Evolutionary conservation across 2,113 vertebrate species (phyloP), one percentile per base, ranked within the genome.

Genomic region (Sphaerodactylus townsendi): DNA sequence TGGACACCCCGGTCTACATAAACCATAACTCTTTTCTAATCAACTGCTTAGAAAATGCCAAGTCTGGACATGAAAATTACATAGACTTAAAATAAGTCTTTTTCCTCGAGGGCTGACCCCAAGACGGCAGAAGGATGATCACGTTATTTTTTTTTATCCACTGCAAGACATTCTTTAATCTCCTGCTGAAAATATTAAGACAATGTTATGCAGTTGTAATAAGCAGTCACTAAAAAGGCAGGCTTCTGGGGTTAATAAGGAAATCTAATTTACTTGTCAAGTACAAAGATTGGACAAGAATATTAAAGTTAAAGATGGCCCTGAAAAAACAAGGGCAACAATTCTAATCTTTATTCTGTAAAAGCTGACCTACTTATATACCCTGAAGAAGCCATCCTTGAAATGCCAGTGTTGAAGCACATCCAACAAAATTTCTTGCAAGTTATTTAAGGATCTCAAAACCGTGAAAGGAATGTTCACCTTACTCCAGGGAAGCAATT

Each of bases 201-300:
- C 48, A 91, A 93, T 79, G 84, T 92, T 93, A 92, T 1, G 19
- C 83, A 6, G 41, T 85, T 81, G 89, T 90, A 83, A 1, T 92
- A 90, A 94, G 83, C 35, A 93, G 90, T 89, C 88, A 77, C 92
- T 79, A 33, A 62, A 91, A 89, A 84, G 90, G 77, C 90, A 91
- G 87, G 78, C 81, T 79, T 77, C 80, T 87, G 84, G 84, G 1
- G 78, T 73, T 93, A 93, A 94, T 94, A 96, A 95, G 95, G 92
- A 96, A 98, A 97, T 97, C 93, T 96, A 97, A 97, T 98, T 96
- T 97, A 91, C 94, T 95, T 94, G 81, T 90, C 84, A 91, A 77
- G 89, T 89, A 93, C 88, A 92, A 93, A 94, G 92, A 93, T 89
- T 94, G 92, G 86, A 80, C 89, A 96, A 96, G 94, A 96, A 94